Base-by-base conservation (phyloP, 2,113 vertebrate genomes). In the Mohoua ochrocephala region DNA sequence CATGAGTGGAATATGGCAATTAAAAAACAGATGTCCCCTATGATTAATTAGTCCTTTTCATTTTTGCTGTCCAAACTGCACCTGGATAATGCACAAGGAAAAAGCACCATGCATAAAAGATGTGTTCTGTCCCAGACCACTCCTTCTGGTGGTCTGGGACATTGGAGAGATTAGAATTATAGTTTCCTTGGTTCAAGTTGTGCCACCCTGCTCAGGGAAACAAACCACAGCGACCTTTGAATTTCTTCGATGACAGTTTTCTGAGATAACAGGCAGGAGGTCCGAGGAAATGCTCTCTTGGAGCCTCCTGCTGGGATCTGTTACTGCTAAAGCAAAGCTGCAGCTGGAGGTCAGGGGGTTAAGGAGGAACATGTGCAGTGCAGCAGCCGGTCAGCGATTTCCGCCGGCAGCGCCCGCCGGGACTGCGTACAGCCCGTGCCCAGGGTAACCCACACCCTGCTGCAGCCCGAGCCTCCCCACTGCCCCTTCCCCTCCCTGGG, bases 241-340 rank as follows among this genome's bases (percentile, higher is more conserved):
- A 15, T 19, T 35, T 45, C 71, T 5, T 3, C 11, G 15, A 45
- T 2, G 28, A 14, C 45, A 22, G 12, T 59, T 74, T 78, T 35
- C 54, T 37, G 60, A 45, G 37, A 2, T 3, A 47, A 37, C 26
- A 24, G 37, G 23, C 82, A 37, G 63, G 19, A 69, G 13, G 7
- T 21, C 27, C 10, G 24, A 49, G 54, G 18, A 21, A 35, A n/a
- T 0, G 4, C 50, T 68, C 1, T 0, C 54, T 49, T 5, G 17
- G 63, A n/a, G 28, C 2, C 39, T 47, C 12, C 3, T 1, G 3
- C 60, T 13, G 89, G 22, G 61, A 9, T 50, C 11, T 16, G 24
- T 6, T 13, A 3, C 27, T 26, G 42, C 22, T 17, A 2, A 21
- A 70, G 56, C 60, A 15, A 18, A 49, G 26, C 67, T 44, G 44